A percentile compares a stretch with the other conserved stretches of the same genome.
These are phyloP conservation scores for Lithosia quadra DNA, from an alignment of 2,888 invertebrate species.

Conservation along the genomic window DNA sequence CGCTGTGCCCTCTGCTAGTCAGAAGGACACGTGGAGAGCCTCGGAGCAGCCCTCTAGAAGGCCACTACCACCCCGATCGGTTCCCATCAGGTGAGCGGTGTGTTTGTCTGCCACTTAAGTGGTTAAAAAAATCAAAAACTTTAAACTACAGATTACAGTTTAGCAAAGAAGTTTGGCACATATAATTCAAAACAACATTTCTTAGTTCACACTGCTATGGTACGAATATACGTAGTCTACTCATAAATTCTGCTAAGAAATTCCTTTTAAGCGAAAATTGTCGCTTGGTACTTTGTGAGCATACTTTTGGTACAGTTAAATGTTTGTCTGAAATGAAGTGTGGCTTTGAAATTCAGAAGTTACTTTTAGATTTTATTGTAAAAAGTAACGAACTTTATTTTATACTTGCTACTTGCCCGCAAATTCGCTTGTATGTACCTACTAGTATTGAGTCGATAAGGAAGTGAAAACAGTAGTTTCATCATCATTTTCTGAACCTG, in stretches of 20 bases:
- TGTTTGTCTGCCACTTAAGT: no score
- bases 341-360: not conserved
- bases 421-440: not conserved
- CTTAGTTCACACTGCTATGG: slow-evolving; percentile 18
- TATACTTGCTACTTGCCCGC: not conserved
- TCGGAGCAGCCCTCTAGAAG: no score
- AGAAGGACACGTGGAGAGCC: no score
- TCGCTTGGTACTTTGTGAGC: slow-evolving; percentile 1
- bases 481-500: no score
- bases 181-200: slow-evolving; percentile 36
- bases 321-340: not conserved
- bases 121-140: not conserved
- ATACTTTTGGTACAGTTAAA: slow-evolving; percentile 3
- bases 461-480: not conserved
- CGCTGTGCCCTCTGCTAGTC: no score
- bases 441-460: no score
- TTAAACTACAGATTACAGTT: slow-evolving; percentile 5
- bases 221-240: slow-evolving; percentile 15
- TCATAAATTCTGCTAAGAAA: slow-evolving; percentile 18
- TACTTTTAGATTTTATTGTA: not conserved
- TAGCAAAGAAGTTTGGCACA: slow-evolving; percentile 12
- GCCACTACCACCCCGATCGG: no score
- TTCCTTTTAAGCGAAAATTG: slow-evolving; percentile 16
- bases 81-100: no score
- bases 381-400: not conserved